Evolutionary conservation across 2,797 vertebrate genomes (phyloP).

Genomic region (Phataginus tricuspis): DNA sequence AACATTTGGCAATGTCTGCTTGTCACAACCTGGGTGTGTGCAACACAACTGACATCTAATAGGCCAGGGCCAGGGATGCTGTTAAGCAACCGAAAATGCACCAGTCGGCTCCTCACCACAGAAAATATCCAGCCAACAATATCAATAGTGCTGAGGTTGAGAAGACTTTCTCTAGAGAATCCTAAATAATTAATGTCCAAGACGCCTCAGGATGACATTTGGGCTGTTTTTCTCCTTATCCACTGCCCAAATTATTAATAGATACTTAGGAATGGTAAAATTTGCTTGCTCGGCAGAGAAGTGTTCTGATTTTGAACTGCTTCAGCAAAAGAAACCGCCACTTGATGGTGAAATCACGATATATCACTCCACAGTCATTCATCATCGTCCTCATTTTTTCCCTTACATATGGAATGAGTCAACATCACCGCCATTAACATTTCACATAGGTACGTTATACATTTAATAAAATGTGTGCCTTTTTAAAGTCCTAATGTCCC

Average conservation of each 20-base stretch:
- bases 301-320: conserved; percentile 14
- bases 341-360: background rate
- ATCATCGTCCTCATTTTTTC: background rate
- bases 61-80: background rate
- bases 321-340: conserved; percentile 10
- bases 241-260: conserved; percentile 2
- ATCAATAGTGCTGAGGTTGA: background rate
- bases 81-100: background rate
- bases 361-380: background rate
- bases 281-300: conserved; percentile 30
- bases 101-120: background rate
- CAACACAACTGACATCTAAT: background rate
- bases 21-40: background rate
- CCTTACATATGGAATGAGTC: background rate
- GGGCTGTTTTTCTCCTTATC: background rate
- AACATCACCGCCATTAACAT: background rate
- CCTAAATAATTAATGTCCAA: background rate
- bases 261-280: background rate
- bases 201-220: background rate
- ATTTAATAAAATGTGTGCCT: conserved; percentile 40
- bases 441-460: background rate
- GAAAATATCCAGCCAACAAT: background rate
- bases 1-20: background rate
- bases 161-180: background rate
- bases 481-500: conserved; percentile 56